Conservation (phyloP, 1,140 invertebrate species). For the Aphelenchoides besseyi region DNA sequence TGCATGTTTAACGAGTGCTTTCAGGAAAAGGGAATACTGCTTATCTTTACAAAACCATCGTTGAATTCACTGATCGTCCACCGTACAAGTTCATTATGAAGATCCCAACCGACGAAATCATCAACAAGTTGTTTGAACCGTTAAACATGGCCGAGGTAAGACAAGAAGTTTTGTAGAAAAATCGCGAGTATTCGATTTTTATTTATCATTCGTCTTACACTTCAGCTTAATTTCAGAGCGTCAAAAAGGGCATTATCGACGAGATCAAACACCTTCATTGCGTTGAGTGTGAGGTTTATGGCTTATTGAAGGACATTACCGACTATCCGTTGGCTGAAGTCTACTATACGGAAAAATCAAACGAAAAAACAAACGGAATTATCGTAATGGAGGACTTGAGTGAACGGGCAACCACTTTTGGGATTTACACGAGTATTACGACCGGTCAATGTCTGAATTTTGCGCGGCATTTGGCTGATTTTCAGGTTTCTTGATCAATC, state of each 20-base stretch:
- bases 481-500: neutral
- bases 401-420: neutral
- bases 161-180: too few relatives aligned
- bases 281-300: neutral
- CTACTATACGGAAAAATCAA: neutral
- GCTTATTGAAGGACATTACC: neutral
- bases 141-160: too few relatives aligned
- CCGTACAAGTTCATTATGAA: neutral
- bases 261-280: neutral
- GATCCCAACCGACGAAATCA: neutral
- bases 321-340: neutral
- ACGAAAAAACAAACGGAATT: neutral
- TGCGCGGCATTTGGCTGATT: neutral
- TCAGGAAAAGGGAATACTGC: neutral
- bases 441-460: neutral
- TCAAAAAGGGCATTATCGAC: neutral
- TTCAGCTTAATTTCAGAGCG: neutral
- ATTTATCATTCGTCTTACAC: neutral
- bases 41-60: neutral
- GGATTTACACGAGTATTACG: neutral
- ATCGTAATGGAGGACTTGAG: conserved; percentile 8
- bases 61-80: neutral
- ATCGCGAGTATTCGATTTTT: neutral
- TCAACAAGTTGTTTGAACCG: neutral
- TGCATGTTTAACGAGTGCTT: too few relatives aligned